phyloP scores from a whole-genome alignment of 1,140 invertebrate species.

The Babylonia areolata region DNA sequence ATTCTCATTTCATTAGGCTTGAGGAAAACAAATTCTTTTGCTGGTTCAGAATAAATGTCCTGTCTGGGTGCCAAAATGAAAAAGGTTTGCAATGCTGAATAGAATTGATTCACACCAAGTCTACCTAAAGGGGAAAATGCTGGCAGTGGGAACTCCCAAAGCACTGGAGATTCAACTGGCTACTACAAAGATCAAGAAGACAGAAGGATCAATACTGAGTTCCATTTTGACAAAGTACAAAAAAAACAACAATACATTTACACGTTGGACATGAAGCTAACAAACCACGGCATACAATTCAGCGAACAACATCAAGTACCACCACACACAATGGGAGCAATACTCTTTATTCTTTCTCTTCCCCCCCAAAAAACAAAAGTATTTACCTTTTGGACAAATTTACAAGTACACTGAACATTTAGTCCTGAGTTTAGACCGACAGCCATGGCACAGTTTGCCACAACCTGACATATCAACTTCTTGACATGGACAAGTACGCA shows the following conservation, averaged over 20 bases:
- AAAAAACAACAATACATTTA: neutral
- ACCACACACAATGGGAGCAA: neutral
- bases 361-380: neutral
- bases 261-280: slow-evolving; percentile 30
- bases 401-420: slow-evolving; percentile 43
- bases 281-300: slow-evolving; percentile 19
- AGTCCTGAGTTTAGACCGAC: slow-evolving; percentile 48
- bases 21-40: no score
- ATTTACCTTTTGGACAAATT: slow-evolving; percentile 17
- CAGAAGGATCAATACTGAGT: neutral
- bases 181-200: neutral
- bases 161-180: neutral
- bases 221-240: neutral
- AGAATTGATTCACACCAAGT: no score
- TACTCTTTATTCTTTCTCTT: neutral
- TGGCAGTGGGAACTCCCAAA: no score
- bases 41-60: no score
- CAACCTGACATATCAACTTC: slow-evolving; percentile 30
- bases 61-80: no score
- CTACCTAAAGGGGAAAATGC: no score
- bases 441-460: slow-evolving; percentile 23
- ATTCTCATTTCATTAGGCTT: no score
- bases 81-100: no score
- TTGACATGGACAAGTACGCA: slow-evolving; percentile 36
- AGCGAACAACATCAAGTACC: slow-evolving; percentile 29